Evolutionary conservation across 2,888 invertebrate genomes (phyloP), one percentile per base, ranked within the genome.

Genomic region (Macroteleia sp.): DNA sequence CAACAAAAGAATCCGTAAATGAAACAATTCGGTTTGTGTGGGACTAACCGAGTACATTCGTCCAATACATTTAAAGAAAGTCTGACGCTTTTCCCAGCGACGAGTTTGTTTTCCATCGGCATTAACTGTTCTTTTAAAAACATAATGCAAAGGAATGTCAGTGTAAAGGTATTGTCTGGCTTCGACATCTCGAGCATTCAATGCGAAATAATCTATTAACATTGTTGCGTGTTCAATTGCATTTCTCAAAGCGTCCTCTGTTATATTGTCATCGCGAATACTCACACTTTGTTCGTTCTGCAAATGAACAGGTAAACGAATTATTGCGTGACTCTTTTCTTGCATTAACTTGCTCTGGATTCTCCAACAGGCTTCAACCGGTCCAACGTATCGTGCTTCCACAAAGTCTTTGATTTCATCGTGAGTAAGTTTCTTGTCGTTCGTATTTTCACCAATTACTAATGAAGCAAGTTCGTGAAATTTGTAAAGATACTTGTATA

Each of bases 401-500:
- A 70, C 20, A 14, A 52, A 57, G 56, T 48, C 42, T 30, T 17
- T 28, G 10, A 32, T 32, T 32, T 32, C 32, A 32, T 32, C 5
- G n/a, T 32, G 32, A 32, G 32, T 32, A 32, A 64, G 32, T 28
- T 30, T 28, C 8, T 8, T 20, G 16, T 46, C 10, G 19, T 59
- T 30, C 2, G 17, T 1, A 46, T 48, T 41, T 46, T 46, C 46
- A 6, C 32, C 46, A 4, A 76, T 46, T 28, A 62, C 28, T n/a
- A n/a, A n/a, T n/a, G n/a, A n/a, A 5, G 56, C 25, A 25, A n/a
- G n/a, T n/a, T n/a, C n/a, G n/a, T 79, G 81, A 10, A 82, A 82
- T 79, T 87, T 85, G 25, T 81, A 84, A 56, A 77, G 84, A 79
- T 87, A 86, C 54, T 83, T 86, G 87, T 32, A 32, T 10, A 32